Conservation (phyloP, 2,888 invertebrate species). For the Aromia moschata region DNA sequence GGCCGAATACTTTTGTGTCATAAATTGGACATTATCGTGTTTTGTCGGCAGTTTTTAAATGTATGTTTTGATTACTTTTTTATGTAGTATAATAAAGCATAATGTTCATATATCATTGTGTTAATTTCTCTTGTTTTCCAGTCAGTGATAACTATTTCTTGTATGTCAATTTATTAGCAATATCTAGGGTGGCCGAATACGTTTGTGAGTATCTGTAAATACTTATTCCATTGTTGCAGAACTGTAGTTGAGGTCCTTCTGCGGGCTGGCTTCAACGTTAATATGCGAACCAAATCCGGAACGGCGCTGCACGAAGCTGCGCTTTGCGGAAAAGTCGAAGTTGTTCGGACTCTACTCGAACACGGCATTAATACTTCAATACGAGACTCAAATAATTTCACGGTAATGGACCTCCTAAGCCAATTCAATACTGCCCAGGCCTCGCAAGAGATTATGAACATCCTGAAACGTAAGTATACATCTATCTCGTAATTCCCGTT, state of each 20-base stretch:
- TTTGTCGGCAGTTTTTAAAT: no score
- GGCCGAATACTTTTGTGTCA: no score
- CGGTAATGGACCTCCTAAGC: slow-evolving; percentile 85
- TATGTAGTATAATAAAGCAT: no score
- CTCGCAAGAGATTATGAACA: slow-evolving; percentile 84
- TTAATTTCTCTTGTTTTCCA: no score
- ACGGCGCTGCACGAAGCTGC: slow-evolving; percentile 95
- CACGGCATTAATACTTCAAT: slow-evolving; percentile 84
- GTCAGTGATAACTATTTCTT: no score
- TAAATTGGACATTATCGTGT: no score
- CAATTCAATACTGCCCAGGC: slow-evolving; percentile 87
- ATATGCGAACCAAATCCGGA: slow-evolving; percentile 84
- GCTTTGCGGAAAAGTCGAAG: slow-evolving; percentile 88
- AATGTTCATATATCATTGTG: no score
- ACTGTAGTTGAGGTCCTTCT: slow-evolving; percentile 85
- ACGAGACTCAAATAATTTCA: slow-evolving; percentile 81
- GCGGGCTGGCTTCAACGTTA: slow-evolving; percentile 87
- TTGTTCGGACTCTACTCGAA: slow-evolving; percentile 82
- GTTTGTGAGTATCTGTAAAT: no score
- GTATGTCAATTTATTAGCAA: no score
- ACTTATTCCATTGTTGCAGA: slow-evolving; percentile 61
- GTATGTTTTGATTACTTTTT: no score
- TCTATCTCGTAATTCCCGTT: no score
- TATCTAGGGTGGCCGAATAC: no score
- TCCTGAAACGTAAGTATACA: slow-evolving; percentile 80